Evolutionary conservation across 2,888 invertebrate species (phyloP).

Genomic region (Orchesellides sinensis): DNA sequence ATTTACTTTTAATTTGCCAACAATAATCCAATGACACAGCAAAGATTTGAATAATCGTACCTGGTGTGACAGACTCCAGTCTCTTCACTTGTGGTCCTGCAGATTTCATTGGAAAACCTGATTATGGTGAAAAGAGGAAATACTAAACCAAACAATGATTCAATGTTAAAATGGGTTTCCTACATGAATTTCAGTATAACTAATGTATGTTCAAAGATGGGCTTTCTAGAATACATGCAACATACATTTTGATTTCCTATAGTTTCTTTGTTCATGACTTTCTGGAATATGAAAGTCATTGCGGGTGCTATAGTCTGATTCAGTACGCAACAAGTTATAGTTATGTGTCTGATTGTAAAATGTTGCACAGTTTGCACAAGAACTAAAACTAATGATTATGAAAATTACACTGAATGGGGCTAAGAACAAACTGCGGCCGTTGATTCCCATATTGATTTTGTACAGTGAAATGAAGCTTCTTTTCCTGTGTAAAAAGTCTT

Average conservation of each 20-base stretch:
- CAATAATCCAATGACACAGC: background rate
- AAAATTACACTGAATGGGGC: background rate
- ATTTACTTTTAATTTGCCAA: no score
- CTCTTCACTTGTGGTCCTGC: slow-evolving; percentile 69
- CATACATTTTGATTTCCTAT: slow-evolving; percentile 70
- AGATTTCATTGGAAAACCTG: slow-evolving; percentile 82
- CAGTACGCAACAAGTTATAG: background rate
- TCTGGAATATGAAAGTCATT: slow-evolving; percentile 40
- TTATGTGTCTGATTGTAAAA: slow-evolving; percentile 11
- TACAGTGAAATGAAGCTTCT: background rate
- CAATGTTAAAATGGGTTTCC: background rate
- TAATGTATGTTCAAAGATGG: background rate
- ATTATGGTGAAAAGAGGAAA: slow-evolving; percentile 76
- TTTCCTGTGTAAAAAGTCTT: background rate
- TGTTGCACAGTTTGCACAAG: background rate
- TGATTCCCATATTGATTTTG: slow-evolving; percentile 19
- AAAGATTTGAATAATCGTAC: slow-evolving; percentile 23
- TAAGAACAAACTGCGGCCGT: slow-evolving; percentile 3
- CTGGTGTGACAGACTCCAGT: slow-evolving; percentile 72
- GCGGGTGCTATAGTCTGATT: background rate
- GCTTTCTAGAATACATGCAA: background rate
- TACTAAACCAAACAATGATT: slow-evolving; percentile 61
- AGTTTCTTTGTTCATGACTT: slow-evolving; percentile 54
- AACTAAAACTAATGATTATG: background rate
- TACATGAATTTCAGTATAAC: background rate